Evolutionary conservation across 1,140 invertebrate species (phyloP).

Genomic region (Drosophila erecta): DNA sequence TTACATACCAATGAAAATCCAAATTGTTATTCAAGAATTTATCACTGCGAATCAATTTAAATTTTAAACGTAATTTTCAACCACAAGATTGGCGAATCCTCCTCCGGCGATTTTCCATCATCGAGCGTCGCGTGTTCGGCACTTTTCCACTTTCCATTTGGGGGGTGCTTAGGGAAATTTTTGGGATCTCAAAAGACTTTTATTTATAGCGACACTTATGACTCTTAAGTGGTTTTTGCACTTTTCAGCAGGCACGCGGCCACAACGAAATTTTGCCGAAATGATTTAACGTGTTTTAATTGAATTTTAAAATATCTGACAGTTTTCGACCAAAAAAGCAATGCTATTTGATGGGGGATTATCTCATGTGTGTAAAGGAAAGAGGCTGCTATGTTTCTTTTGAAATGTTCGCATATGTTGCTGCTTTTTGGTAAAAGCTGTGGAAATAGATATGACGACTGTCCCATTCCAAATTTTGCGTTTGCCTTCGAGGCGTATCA

Average conservation of each 20-base stretch:
- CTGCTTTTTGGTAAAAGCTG: slow-evolving; percentile 37
- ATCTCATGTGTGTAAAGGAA: slow-evolving; percentile 15
- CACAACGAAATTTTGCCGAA: slow-evolving; percentile 32
- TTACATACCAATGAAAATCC: too few relatives aligned
- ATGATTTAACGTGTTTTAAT: slow-evolving; percentile 77
- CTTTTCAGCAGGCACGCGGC: slow-evolving; percentile 65
- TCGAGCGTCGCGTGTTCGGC: slow-evolving; percentile 34
- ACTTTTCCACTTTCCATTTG: slow-evolving; percentile 16
- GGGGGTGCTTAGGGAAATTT: slow-evolving; percentile 57
- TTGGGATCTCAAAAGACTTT: slow-evolving; percentile 35
- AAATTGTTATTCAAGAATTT: not conserved
- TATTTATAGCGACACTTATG: slow-evolving; percentile 72
- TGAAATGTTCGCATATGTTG: slow-evolving; percentile 75
- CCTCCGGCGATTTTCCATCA: slow-evolving; percentile 65
- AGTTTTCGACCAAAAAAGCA: slow-evolving; percentile 33
- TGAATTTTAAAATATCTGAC: slow-evolving; percentile 74
- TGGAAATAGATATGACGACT: slow-evolving; percentile 45
- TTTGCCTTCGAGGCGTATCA: slow-evolving; percentile 69
- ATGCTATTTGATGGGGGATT: slow-evolving; percentile 20
- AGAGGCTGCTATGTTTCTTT: not conserved
- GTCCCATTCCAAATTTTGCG: not conserved
- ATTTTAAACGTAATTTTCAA: slow-evolving; percentile 25
- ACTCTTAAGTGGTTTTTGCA: slow-evolving; percentile 80
- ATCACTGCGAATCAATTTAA: not conserved
- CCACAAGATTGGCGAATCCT: slow-evolving; percentile 29